Evolutionary conservation across 2,113 vertebrate genomes (phyloP), one percentile per base, ranked within the genome.

Genomic region (Colossoma macropomum): DNA sequence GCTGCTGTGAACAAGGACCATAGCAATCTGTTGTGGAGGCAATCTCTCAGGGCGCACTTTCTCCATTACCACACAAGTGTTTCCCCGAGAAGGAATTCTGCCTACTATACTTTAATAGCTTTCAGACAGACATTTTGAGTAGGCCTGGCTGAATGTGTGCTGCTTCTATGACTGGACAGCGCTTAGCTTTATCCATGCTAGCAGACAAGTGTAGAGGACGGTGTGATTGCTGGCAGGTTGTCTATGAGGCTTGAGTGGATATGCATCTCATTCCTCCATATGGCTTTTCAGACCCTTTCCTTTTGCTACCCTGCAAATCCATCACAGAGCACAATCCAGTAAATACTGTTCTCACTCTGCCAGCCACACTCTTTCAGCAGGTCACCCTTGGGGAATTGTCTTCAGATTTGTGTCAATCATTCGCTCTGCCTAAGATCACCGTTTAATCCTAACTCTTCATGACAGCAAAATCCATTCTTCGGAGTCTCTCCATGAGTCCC

Each of bases 391-490:
- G 54, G 63, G 83, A 82, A 85, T 80, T 86, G 66, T 85, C 63
- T 82, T 79, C 45, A 79, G 68, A 63, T 79, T 83, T 80, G 72
- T 88, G 87, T 75, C 87, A 86, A 69, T 86, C 85, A 88, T 83
- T 74, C 69, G 83, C 50, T 32, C 34, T 74, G 80, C 34, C 60
- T 75, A 79, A 82, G 79, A 62, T 79, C 30, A 73, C 76, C 28
- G 34, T 71, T 84, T 88, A 88, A 73, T 82, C 80, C 63, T 85
- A 70, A 75, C 48, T 59, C 60, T 74, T 80, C 30, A 32, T 68
- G 74, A 85, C 85, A 85, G 34, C 38, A 45, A 82, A 82, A 69
- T 77, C 72, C 76, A 82, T 86, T 65, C 79, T 72, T 76, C 25
- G 32, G 50, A 70, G 38, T 52, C 38, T 21, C 45, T 71, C n/a